Base-by-base conservation (phyloP, 23 tunicate species). In the Halocynthia roretzi region DNA sequence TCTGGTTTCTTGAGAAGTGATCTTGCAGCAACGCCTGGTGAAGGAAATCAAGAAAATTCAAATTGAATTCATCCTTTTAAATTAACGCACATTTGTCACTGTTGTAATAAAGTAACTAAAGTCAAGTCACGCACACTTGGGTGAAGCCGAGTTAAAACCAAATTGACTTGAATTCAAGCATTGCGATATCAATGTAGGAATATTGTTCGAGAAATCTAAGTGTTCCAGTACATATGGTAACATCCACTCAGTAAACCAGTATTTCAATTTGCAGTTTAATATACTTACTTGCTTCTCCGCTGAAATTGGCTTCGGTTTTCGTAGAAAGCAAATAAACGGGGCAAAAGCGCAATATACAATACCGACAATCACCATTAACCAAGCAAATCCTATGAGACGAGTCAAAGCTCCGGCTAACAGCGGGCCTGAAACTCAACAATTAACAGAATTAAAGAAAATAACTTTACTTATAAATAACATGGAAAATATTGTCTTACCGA, bases 361-460 rank as follows among this genome's bases (percentile, higher is more conserved):
- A 11, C 84, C 85, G 14, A 83, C 82, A 50, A 73, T 76, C 75
- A 82, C 54, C 88, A 92, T 86, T 53, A 92, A 40, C 98, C 98
- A 92, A 8, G 57, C 18, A 74, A 86, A 92, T 44, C 98, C 92
- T 7, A 86, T 74, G 20, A 50, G 51, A 19, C 84, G 79, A 17
- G 74, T 61, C 8, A 85, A 52, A 0, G 76, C 77, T 6, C 98
- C 98, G 0, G 83, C 90, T 12, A 57, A 18, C 56, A 92, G 68
- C 8, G 98, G 92, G 10, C 98, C 98, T 92, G 81, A 9, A 87
- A 75, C 5, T 18, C 44, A 61, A 14, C n/a, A 56, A 76, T 10
- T 10, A 76, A 1, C 49, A 61, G 20, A 49, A 14, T 17, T 11
- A 51, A 17, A 6, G 0, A 60, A 60, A 17, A 15, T 60, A 15